These are phyloP conservation scores for Diorhabda elongata DNA, from an alignment of 1,140 invertebrate genomes.

Conservation along the genomic window DNA sequence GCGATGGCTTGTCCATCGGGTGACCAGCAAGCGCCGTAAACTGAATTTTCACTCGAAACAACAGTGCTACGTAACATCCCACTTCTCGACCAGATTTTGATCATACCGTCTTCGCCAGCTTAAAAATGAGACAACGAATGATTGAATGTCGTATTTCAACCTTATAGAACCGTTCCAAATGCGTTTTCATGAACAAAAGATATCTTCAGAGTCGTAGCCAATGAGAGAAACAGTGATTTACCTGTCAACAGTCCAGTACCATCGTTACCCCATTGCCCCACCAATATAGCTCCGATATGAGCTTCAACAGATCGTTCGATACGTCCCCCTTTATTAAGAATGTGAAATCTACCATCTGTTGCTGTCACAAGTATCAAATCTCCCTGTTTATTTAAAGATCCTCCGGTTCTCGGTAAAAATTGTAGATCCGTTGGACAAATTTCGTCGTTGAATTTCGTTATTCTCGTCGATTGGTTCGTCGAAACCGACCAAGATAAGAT, in stretches of 20 bases:
- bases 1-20: constrained; percentile 79
- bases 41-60: constrained; percentile 71
- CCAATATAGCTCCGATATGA: constrained; percentile 86
- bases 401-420: constrained; percentile 61
- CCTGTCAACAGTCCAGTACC: constrained; percentile 86
- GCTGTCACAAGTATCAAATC: constrained; percentile 85
- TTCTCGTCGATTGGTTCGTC: constrained; percentile 68
- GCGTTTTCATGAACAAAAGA: too few relatives aligned
- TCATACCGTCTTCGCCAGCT: constrained; percentile 93
- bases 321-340: constrained; percentile 82
- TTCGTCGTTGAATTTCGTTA: constrained; percentile 75
- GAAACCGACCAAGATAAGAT: constrained; percentile 85
- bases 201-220: too few relatives aligned
- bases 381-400: constrained; percentile 59
- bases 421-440: constrained; percentile 87
- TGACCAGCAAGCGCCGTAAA: constrained; percentile 85
- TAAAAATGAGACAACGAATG: constrained; percentile 1
- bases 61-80: constrained; percentile 92
- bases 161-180: too few relatives aligned
- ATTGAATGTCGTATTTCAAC: neutral
- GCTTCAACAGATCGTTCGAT: constrained; percentile 91
- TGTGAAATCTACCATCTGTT: constrained; percentile 88
- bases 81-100: constrained; percentile 95
- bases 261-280: constrained; percentile 87
- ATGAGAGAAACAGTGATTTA: constrained; percentile 33